Percentiles rank a stretch among this genome's conserved stretches.
Evolutionary conservation across 2,113 vertebrate species (phyloP).

Genomic region (Pelobates fuscus): DNA sequence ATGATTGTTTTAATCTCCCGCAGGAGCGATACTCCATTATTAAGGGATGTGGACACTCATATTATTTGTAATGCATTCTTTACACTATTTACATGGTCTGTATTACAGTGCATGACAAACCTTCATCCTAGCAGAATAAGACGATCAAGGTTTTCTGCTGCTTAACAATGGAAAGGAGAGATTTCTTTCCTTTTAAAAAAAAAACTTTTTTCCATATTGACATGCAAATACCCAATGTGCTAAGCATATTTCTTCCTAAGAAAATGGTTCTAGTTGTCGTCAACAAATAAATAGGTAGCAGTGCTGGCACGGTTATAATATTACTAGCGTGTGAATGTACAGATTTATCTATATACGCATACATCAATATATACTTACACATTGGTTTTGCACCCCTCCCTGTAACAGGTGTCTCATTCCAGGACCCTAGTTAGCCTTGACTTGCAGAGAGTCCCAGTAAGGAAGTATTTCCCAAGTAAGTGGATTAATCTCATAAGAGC

Average conservation of each 20-base stretch:
- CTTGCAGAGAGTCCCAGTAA: no score
- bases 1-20: neutral
- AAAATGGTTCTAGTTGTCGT: neutral
- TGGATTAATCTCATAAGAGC: no score
- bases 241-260: conserved; percentile 1
- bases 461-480: no score
- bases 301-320: neutral
- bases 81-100: neutral
- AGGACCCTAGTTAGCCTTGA: no score
- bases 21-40: neutral
- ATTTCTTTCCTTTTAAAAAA: neutral
- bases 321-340: neutral
- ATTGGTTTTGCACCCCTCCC: neutral
- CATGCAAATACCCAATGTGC: conserved; percentile 15
- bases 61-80: neutral
- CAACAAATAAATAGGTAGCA: neutral
- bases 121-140: neutral
- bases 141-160: neutral
- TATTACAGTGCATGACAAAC: neutral
- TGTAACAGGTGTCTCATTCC: no score
- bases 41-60: neutral
- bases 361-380: neutral
- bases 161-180: neutral
- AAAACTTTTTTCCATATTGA: neutral
- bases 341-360: neutral